Conservation (phyloP, 2,888 invertebrate species). For the Brachynemurus nebulosus region DNA sequence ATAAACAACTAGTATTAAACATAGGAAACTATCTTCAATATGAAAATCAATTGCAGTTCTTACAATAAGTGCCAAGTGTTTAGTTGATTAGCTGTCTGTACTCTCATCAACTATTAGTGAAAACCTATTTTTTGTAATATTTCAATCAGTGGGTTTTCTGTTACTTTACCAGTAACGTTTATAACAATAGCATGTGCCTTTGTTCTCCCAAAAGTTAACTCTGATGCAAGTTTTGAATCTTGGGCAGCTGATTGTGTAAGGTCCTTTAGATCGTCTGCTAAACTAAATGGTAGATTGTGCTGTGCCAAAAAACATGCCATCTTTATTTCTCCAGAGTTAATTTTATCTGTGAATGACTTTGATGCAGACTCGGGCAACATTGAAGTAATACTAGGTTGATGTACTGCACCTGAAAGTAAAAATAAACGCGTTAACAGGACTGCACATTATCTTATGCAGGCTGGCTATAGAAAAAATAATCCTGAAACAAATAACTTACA, state of each 20-base stretch:
- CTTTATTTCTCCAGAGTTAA: conserved; percentile 2
- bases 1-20: conserved; percentile 7
- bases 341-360: conserved; percentile 4
- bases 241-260: conserved; percentile 14
- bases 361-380: too few species aligned
- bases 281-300: too few species aligned
- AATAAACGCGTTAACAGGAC: too few species aligned
- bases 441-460: too few species aligned
- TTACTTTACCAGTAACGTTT: conserved; percentile 4
- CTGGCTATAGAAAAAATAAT: too few species aligned
- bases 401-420: too few species aligned
- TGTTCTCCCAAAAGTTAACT: conserved; percentile 13
- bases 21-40: too few species aligned
- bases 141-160: not conserved
- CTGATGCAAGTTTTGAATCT: conserved; percentile 15
- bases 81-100: conserved; percentile 6
- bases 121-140: conserved; percentile 2
- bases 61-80: conserved; percentile 8
- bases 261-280: conserved; percentile 1
- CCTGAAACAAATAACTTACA: too few species aligned
- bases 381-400: too few species aligned
- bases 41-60: conserved; percentile 1
- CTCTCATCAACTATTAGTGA: conserved; percentile 5
- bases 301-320: too few species aligned
- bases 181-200: conserved; percentile 14